Percentiles rank a stretch among this genome's conserved stretches.
These are phyloP conservation scores for Drosophila longiperda DNA, from an alignment of 2,888 invertebrate genomes.

Conservation along the genomic window DNA sequence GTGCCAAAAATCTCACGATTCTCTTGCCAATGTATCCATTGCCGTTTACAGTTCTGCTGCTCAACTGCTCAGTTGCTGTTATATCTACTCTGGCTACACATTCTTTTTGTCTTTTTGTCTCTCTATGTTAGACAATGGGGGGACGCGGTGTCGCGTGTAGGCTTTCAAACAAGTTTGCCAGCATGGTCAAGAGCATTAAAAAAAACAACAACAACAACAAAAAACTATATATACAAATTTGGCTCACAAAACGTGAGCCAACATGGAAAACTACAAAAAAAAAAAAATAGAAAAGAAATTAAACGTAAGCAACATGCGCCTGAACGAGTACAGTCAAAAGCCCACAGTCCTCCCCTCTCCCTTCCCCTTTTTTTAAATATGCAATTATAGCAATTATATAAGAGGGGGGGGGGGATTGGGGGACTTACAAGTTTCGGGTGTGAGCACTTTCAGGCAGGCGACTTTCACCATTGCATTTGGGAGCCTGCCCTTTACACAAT, in stretches of 20 bases:
- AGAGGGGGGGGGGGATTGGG: fast-evolving
- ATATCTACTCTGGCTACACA: constrained; percentile 15
- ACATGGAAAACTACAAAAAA: constrained; percentile 30
- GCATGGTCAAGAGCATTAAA: constrained; percentile 63
- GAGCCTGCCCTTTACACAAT: constrained; percentile 52
- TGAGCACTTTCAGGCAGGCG: constrained; percentile 25
- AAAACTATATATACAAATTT: constrained; percentile 27
- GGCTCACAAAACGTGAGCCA: constrained; percentile 51
- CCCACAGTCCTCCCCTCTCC: too few relatives aligned
- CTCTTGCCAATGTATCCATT: constrained; percentile 7
- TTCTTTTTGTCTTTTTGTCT: constrained; percentile 10
- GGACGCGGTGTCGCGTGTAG: constrained; percentile 35
- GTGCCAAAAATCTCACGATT: constrained; percentile 59
- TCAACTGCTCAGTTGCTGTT: constrained; percentile 9
- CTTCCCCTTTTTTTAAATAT: background rate
- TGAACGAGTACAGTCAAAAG: background rate
- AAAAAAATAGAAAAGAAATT: constrained; percentile 70
- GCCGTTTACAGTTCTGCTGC: constrained; percentile 16
- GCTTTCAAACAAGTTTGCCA: constrained; percentile 66
- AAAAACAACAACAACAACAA: constrained; percentile 1
- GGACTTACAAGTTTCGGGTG: constrained; percentile 19
- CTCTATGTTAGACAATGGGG: constrained; percentile 25
- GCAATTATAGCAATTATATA: constrained; percentile 13
- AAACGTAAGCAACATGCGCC: constrained; percentile 52
- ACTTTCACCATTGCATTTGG: constrained; percentile 46